A percentile compares a stretch with the other conserved stretches of the same genome.
phyloP scores from a whole-genome alignment of 2,888 invertebrate genomes.

The Branchellion lobata region DNA sequence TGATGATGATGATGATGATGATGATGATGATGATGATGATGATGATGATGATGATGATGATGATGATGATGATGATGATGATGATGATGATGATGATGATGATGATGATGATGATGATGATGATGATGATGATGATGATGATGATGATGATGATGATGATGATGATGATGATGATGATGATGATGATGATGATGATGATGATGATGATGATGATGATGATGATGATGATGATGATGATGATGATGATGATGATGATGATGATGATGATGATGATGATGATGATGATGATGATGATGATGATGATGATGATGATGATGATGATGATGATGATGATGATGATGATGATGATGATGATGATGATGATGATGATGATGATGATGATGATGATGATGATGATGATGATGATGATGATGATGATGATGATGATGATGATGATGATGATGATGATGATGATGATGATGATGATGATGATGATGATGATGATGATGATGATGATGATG shows the following conservation, averaged over 20 bases:
- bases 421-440: background rate
- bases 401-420: background rate
- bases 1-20: too few relatives aligned
- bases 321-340: too few relatives aligned
- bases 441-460: conserved; percentile 16
- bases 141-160: background rate
- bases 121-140: background rate
- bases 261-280: too few relatives aligned
- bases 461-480: conserved; percentile 16
- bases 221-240: background rate
- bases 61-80: too few relatives aligned
- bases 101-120: background rate
- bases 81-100: background rate
- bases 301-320: too few relatives aligned
- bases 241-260: too few relatives aligned
- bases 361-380: background rate
- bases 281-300: too few relatives aligned
- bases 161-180: background rate
- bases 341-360: background rate
- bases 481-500: too few relatives aligned
- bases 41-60: too few relatives aligned
- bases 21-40: too few relatives aligned
- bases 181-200: conserved; percentile 12
- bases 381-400: background rate
- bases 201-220: background rate